Base-by-base conservation (phyloP, 2,797 vertebrate genomes). In the Onychomys torridus region DNA sequence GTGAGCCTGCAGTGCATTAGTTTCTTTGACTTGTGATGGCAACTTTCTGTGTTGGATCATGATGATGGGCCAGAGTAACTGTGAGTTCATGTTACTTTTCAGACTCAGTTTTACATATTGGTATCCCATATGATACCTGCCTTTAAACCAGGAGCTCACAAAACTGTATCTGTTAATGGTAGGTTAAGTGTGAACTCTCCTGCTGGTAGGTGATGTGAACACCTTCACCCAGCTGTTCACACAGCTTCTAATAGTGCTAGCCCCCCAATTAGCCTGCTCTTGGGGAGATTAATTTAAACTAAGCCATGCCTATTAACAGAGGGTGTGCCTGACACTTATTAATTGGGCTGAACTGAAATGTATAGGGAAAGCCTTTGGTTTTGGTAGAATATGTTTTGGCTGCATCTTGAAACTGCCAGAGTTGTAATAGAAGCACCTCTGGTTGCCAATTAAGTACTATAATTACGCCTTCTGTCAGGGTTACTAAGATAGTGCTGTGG, bases 221-320 rank as follows among this genome's bases (percentile, higher is more conserved):
- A 97, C 96, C 96, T 96, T 97, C 89, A 90, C 92, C 46, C 63
- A 67, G 21, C 75, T 88, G 89, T 96, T 95, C 89, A 71, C 61
- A 63, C 43, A 71, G 94, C 75, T 57, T 92, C 86, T 97, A 82
- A 96, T 84, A 90, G 94, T 40, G 87, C 52, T 73, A n/a, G 90
- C 91, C 82, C 89, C 83, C 21, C 65, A 95, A 94, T 97, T 98
- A 96, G 95, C 55, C 65, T 91, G 92, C 52, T 96, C 77, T 90
- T 87, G n/a, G 93, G 97, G 96, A 96, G 97, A 76, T 77, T 96
- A 89, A 90, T 94, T 96, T 95, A 86, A 86, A 92, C 63, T 93
- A 89, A 94, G 73, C 93, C 37, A 37, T 92, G 73, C 37, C 81
- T 93, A 57, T 94, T 90, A 95, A 90, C 0, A 0, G 37, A 92